Conservation (phyloP, 2,113 vertebrate species). For the Zosterops japonicus region DNA sequence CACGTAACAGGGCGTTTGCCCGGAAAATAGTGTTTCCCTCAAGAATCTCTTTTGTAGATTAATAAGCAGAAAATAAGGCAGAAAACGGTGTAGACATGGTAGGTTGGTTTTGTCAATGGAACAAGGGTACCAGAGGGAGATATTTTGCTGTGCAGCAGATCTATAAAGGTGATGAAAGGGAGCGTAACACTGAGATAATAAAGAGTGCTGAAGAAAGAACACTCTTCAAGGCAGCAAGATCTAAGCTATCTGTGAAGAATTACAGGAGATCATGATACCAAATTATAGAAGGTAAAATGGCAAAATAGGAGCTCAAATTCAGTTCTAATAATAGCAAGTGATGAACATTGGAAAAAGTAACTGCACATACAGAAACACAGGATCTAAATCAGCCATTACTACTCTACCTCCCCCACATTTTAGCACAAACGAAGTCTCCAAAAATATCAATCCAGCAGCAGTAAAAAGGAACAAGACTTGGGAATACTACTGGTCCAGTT, state of each 20-base stretch:
- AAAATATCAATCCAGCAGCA: neutral
- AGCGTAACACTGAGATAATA: neutral
- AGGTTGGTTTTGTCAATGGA: neutral
- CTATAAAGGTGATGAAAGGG: neutral
- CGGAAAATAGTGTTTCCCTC: neutral
- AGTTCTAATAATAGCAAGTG: neutral
- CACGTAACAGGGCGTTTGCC: rapidly evolving
- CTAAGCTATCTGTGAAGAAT: neutral
- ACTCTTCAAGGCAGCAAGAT: neutral
- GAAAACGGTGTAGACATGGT: neutral
- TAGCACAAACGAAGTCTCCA: neutral
- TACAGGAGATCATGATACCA: neutral
- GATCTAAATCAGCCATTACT: neutral
- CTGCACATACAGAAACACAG: neutral
- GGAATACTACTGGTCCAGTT: neutral
- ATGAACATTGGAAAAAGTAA: neutral
- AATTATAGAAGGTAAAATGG: neutral
- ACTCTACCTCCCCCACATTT: neutral
- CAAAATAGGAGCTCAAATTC: neutral
- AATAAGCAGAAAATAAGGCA: neutral
- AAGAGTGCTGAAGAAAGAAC: neutral
- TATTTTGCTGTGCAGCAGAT: neutral
- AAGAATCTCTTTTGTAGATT: neutral
- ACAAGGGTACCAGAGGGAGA: neutral
- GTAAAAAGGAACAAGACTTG: neutral